These are phyloP conservation scores for Microcebus lehilahytsara DNA, from an alignment of 2,113 vertebrate genomes.

Conservation along the genomic window DNA sequence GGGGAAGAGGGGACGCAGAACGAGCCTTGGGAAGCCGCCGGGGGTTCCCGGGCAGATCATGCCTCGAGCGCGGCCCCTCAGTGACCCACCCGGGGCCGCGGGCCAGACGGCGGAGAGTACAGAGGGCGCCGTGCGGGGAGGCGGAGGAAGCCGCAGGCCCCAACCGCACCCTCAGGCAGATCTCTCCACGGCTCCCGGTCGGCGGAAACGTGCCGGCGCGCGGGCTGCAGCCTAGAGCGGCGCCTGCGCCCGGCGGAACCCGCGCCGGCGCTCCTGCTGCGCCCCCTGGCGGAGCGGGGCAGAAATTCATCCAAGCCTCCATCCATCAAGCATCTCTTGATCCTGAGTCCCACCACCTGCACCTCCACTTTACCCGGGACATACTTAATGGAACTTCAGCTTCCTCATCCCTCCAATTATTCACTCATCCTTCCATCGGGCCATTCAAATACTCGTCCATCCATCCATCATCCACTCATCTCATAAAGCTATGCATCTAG, in stretches of 20 bases:
- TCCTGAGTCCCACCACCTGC: too few relatives aligned
- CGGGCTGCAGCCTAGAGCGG: background rate
- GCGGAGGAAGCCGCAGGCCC: rapidly evolving
- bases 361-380: background rate
- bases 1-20: background rate
- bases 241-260: rapidly evolving
- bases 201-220: background rate
- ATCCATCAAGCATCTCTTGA: background rate
- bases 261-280: background rate
- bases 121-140: rapidly evolving
- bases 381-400: background rate
- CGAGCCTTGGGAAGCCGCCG: background rate
- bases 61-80: too few relatives aligned
- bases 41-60: background rate
- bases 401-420: background rate
- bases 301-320: background rate
- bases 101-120: background rate
- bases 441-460: background rate
- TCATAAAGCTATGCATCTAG: background rate
- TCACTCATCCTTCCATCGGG: background rate
- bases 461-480: background rate
- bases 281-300: background rate
- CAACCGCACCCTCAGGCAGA: rapidly evolving
- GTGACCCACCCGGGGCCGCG: background rate
- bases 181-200: rapidly evolving